Evolutionary conservation across 2,797 vertebrate species (phyloP).

Genomic region (Sandelia bainsii): DNA sequence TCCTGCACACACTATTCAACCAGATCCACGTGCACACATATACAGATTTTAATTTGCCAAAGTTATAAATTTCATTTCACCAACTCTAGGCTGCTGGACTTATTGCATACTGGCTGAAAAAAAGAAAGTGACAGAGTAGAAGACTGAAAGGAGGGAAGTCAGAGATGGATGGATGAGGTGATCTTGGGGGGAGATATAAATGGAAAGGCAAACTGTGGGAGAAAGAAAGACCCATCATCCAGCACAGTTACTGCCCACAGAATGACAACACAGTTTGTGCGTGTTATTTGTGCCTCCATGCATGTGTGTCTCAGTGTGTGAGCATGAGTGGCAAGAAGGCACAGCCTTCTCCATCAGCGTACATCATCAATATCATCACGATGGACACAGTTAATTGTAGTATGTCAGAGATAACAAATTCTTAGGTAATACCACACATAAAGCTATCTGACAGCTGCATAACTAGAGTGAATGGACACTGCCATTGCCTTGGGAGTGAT

Average conservation of each 20-base stretch:
- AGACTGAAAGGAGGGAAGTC: slow-evolving; percentile 50
- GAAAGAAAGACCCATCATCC: slow-evolving; percentile 71
- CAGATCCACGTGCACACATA: slow-evolving; percentile 20
- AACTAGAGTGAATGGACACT: slow-evolving; percentile 73
- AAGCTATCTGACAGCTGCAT: slow-evolving; percentile 72
- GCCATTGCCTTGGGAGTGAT: slow-evolving; percentile 53
- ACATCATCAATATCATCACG: slow-evolving; percentile 68
- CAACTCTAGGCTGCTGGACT: slow-evolving; percentile 20
- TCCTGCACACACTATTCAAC: slow-evolving; percentile 3
- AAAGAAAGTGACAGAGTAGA: slow-evolving; percentile 57
- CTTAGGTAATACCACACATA: slow-evolving; percentile 54
- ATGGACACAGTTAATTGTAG: slow-evolving; percentile 79
- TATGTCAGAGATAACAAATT: slow-evolving; percentile 79
- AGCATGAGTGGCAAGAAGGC: slow-evolving; percentile 25
- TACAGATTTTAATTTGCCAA: slow-evolving; percentile 41
- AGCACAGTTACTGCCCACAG: slow-evolving; percentile 52
- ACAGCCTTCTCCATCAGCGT: slow-evolving; percentile 61
- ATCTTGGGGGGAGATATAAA: slow-evolving; percentile 69
- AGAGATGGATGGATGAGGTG: slow-evolving; percentile 67
- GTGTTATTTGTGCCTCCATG: slow-evolving; percentile 41
- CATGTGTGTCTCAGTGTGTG: slow-evolving; percentile 17
- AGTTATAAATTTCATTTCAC: slow-evolving; percentile 51
- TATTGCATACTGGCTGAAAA: slow-evolving; percentile 24
- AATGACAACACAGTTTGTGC: slow-evolving; percentile 56
- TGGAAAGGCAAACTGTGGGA: slow-evolving; percentile 58